These are phyloP conservation scores for Phyllopteryx taeniolatus DNA, from an alignment of 2,113 vertebrate genomes.

Conservation along the genomic window DNA sequence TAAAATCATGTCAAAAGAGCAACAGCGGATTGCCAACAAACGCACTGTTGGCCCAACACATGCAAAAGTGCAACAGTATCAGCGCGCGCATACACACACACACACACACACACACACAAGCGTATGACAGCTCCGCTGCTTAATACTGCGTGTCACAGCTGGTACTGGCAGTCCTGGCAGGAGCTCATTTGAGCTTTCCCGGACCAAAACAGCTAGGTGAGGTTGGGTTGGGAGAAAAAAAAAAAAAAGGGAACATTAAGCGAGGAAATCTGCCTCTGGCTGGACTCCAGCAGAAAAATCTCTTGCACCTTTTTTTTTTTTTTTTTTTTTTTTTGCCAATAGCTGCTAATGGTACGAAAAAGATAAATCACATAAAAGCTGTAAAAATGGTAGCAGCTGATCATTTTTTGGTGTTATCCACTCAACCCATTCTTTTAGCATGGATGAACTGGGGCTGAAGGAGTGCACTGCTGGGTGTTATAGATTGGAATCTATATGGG, in stretches of 20 bases:
- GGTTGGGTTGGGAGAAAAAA: slow-evolving; percentile 50
- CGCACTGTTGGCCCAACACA: too few species aligned
- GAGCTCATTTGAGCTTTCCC: slow-evolving; percentile 44
- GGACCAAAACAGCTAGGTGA: slow-evolving; percentile 50
- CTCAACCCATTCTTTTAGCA: too few species aligned
- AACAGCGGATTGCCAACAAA: not conserved
- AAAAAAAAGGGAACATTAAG: slow-evolving; percentile 56
- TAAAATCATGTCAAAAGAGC: not conserved
- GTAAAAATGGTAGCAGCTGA: not conserved
- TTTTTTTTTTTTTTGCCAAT: slow-evolving; percentile 14
- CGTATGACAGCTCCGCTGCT: slow-evolving; percentile 21
- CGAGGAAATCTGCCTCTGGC: slow-evolving; percentile 56
- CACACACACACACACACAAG: not conserved
- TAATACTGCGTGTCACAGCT: slow-evolving; percentile 52
- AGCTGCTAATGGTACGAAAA: slow-evolving; percentile 22
- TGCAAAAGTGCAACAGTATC: not conserved
- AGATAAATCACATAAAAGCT: not conserved
- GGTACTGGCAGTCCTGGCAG: slow-evolving; percentile 32
- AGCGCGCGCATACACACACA: not conserved
- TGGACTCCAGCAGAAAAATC: slow-evolving; percentile 43
- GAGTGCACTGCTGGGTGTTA: too few species aligned
- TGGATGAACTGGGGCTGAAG: too few species aligned
- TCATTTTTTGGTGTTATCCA: not conserved
- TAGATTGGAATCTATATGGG: too few species aligned
- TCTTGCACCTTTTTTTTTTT: slow-evolving; percentile 7